These are phyloP conservation scores for Gnathonemus echidnorhynchus DNA, from an alignment of 2,113 vertebrate genomes.

Conservation along the genomic window DNA sequence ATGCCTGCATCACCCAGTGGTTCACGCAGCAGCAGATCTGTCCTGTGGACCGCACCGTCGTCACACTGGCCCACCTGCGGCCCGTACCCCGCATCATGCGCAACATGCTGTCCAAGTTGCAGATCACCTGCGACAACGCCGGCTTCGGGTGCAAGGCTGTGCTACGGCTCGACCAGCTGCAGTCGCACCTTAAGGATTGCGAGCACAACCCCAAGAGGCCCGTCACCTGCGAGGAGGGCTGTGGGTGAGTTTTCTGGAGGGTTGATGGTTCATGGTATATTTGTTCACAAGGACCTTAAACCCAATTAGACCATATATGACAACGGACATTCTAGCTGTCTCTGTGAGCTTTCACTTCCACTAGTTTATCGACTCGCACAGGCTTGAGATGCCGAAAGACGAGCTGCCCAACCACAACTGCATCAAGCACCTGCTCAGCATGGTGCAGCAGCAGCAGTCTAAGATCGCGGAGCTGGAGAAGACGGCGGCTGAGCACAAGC, in stretches of 20 bases:
- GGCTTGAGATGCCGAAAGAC: constrained; percentile 97
- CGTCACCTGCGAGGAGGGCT: constrained; percentile 90
- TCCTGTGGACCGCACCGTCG: constrained; percentile 94
- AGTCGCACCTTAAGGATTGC: constrained; percentile 93
- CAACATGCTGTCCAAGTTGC: constrained; percentile 97
- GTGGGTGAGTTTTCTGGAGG: constrained; percentile 67
- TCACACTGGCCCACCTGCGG: constrained; percentile 91
- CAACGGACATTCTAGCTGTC: neutral
- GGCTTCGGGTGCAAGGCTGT: constrained; percentile 88
- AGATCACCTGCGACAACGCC: constrained; percentile 93
- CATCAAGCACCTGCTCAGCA: constrained; percentile 83
- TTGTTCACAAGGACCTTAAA: neutral
- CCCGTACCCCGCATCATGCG: constrained; percentile 98
- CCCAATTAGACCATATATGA: neutral
- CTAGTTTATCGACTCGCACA: constrained; percentile 36
- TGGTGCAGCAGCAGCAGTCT: constrained; percentile 89
- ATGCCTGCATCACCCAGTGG: constrained; percentile 98
- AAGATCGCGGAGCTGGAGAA: constrained; percentile 93
- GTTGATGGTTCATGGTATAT: neutral
- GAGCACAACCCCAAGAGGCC: constrained; percentile 97
- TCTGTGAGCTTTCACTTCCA: neutral
- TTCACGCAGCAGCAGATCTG: constrained; percentile 98
- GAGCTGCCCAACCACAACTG: constrained; percentile 92
- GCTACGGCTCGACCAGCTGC: constrained; percentile 89
- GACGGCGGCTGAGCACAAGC: constrained; percentile 82